Base-by-base conservation (phyloP, 1,140 invertebrate genomes). In the Drosophila aff. region DNA sequence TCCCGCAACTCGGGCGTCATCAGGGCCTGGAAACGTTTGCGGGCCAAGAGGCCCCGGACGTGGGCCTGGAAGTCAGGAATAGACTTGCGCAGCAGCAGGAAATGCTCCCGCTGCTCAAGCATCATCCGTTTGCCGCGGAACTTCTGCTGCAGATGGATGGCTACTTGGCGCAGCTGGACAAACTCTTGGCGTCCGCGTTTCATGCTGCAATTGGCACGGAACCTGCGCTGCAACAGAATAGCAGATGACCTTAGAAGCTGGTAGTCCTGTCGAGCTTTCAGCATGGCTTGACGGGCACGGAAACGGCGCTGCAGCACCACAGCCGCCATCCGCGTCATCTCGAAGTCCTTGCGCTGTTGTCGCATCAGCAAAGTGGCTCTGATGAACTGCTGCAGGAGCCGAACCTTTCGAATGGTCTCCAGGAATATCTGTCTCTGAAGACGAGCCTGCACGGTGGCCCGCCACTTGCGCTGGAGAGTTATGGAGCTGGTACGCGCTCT, bases 241-340 rank as follows among this genome's bases (percentile, higher is more conserved):
- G 81, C 66, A 13, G 81, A 77, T 10, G 68, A 58, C 2, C 71
- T 81, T 9, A 93, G 57, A 10, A 68, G 52, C 23, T 93, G 69
- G 81, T 92, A 94, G 23, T 93, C 66, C 15, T 49, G 61, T n/a
- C 81, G 86, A 2, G 85, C 59, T 26, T 31, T 52, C 50, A 93
- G 87, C 52, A 87, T 66, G 8, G 73, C 79, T 52, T 93, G 72
- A 4, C 73, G 78, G 21, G 93, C 93, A 71, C 93, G 94, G 82
- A 93, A 96, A 64, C 92, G 93, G 3, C 61, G 76, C 81, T 96
- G 95, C n/a, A 96, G 76, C 0, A 78, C 49, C 16, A 93, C 74
- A 28, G 91, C 91, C 10, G 93, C 91, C 15, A 76, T 18, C 6
- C 93, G 92, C 21, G 94, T 65, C 23, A 69, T 62, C 18, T 93